Percentiles rank a stretch among this genome's conserved stretches.
Conservation (phyloP, 2,113 vertebrate species). For the Onychostoma macrolepis region DNA sequence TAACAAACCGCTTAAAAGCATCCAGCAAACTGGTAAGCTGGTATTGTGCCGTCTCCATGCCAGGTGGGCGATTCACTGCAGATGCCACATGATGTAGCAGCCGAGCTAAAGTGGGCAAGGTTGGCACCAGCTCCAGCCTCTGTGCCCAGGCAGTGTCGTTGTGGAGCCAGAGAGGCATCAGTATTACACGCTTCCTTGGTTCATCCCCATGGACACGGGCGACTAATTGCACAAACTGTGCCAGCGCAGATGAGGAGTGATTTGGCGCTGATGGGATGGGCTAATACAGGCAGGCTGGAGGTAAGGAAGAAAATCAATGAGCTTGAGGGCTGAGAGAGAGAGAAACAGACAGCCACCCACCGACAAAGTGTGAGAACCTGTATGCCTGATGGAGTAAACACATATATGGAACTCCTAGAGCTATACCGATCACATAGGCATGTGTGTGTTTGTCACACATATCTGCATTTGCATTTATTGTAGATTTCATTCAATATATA, state of each 20-base stretch:
- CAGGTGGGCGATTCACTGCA: conserved; percentile 26
- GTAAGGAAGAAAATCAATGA: conserved; percentile 55
- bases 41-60: neutral
- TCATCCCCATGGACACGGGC: conserved; percentile 52
- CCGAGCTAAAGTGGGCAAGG: conserved; percentile 6
- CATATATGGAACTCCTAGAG: neutral
- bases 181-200: conserved; percentile 55
- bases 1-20: neutral
- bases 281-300: conserved; percentile 62
- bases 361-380: conserved; percentile 32
- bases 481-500: neutral
- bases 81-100: conserved; percentile 36
- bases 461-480: neutral
- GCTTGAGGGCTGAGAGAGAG: conserved; percentile 56
- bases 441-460: neutral
- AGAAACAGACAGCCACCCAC: conserved; percentile 48
- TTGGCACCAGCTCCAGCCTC: conserved; percentile 42
- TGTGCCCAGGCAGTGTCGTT: conserved; percentile 43
- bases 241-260: conserved; percentile 69
- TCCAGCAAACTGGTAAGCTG: neutral
- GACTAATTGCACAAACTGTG: conserved; percentile 62
- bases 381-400: conserved; percentile 2
- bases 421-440: neutral
- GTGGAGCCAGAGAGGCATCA: conserved; percentile 51
- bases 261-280: conserved; percentile 68